Evolutionary conservation across 2,888 invertebrate species (phyloP), one percentile per base, ranked within the genome.

Genomic region (Scaptomyza cyrtandrae): DNA sequence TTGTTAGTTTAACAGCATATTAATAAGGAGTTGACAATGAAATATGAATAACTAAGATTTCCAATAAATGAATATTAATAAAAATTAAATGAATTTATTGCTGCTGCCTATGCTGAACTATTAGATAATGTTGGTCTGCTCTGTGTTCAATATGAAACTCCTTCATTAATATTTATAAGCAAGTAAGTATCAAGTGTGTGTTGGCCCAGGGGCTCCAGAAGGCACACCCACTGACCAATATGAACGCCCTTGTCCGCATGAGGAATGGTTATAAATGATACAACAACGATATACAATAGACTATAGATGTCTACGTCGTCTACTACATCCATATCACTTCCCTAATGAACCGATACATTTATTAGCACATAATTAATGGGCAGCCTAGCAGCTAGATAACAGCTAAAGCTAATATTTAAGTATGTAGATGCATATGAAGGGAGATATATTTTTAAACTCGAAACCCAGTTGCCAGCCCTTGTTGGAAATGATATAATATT

Each of bases 301-400:
- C 29, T 10, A 6, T n/a, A n/a, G n/a, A n/a, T 7, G 13, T 10
- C 13, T n/a, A 24, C 27, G n/a, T 13, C 27, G n/a, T 13, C 13
- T 11, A 31, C 24, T n/a, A 64, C 63, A 64, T 46, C 60, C 59
- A 56, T 77, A 75, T 78, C 68, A 62, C 61, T 64, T 73, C 69
- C 78, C 78, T 75, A 75, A 75, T 75, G 75, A 75, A 78, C 69
- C 70, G 74, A 70, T 70, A 78, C 75, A 62, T 78, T 57, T 69
- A 74, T 75, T 78, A 78, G 64, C 70, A 74, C 59, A 78, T 75
- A 74, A 75, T 78, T 75, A 78, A 75, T 75, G 56, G 43, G 13
- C n/a, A n/a, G n/a, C n/a, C n/a, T n/a, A n/a, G n/a, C n/a, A n/a
- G n/a, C n/a, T n/a, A n/a, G n/a, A n/a, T n/a, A n/a, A n/a, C 48